Conservation (phyloP, 2,888 invertebrate genomes). For the Psylliodes chrysocephalus region DNA sequence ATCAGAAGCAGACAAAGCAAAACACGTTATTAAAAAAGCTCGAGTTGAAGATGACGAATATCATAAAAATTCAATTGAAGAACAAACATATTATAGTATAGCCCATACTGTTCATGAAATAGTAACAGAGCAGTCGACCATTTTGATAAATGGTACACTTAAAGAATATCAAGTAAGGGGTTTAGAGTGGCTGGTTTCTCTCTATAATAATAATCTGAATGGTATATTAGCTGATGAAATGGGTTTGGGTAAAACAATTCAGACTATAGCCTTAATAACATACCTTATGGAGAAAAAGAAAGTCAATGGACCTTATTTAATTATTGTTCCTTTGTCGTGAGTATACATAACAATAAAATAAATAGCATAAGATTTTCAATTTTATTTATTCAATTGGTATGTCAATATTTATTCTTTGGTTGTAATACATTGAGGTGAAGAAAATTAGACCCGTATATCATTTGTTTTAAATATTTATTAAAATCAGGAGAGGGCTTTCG, state of each 20-base stretch:
- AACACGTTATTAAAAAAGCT: constrained; percentile 36
- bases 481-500: too few species aligned
- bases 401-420: too few species aligned
- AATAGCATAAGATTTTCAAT: too few species aligned
- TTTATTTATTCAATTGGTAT: too few species aligned
- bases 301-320: constrained; percentile 96
- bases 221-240: constrained; percentile 99
- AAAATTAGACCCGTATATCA: too few species aligned
- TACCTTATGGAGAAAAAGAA: constrained; percentile 99
- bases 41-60: constrained; percentile 91
- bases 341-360: too few species aligned
- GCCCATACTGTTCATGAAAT: constrained; percentile 98
- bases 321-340: constrained; percentile 97
- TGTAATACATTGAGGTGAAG: too few species aligned
- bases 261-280: constrained; percentile 96
- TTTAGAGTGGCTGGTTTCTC: constrained; percentile 97
- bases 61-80: constrained; percentile 79
- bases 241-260: constrained; percentile 98
- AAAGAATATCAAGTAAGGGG: constrained; percentile 99
- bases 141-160: constrained; percentile 93
- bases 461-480: too few species aligned
- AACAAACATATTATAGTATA: constrained; percentile 96
- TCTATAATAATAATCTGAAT: constrained; percentile 98
- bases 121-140: constrained; percentile 91
- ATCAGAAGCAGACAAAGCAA: constrained; percentile 30